Evolutionary conservation across 1,140 invertebrate species (phyloP), one percentile per base, ranked within the genome.

Genomic region (Lithobius niger): DNA sequence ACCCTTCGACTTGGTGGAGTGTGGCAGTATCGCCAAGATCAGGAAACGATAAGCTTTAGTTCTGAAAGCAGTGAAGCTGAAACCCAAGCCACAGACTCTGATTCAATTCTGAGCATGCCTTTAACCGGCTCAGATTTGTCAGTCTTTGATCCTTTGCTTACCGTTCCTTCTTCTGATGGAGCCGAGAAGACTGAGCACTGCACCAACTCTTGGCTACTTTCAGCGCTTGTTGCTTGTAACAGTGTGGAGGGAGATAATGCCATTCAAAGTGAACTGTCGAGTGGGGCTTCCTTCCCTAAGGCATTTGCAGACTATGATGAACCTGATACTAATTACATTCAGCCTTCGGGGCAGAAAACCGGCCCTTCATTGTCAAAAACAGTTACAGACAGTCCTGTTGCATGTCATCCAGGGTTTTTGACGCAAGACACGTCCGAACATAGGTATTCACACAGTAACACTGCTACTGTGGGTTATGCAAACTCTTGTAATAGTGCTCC

Each of bases 1-100:
- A n/a, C n/a, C n/a, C n/a, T n/a, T n/a, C n/a, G n/a, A n/a, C n/a
- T n/a, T n/a, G 71, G 71, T 48, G 72, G 71, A 21, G 68, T 70
- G 16, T 74, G 72, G 72, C 67, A 72, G 28, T 70, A 67, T 57
- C 70, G 66, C 18, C 65, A 68, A 53, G 53, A 65, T n/a, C 62
- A 66, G 27, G 72, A 74, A 60, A 67, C 64, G 40, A 72, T 74
- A 36, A 73, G 71, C 54, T 56, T 73, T 2, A 66, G 67, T 56
- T 72, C 70, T 0, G 66, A 67, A 47, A 60, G 62, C 15, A 69
- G 67, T 42, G 69, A 67, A 28, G 69, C 66, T 31, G 65, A 67
- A 25, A 61, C 60, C 4, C 62, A 62, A 25, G 58, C 55, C 24
- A 67, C 67, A 43, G 70, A 71, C 59, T 61, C 64, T 52, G 66